Percentiles rank a stretch among this genome's conserved stretches.
Conservation (phyloP, 1,140 invertebrate genomes). For the Eufriesea mexicana region DNA sequence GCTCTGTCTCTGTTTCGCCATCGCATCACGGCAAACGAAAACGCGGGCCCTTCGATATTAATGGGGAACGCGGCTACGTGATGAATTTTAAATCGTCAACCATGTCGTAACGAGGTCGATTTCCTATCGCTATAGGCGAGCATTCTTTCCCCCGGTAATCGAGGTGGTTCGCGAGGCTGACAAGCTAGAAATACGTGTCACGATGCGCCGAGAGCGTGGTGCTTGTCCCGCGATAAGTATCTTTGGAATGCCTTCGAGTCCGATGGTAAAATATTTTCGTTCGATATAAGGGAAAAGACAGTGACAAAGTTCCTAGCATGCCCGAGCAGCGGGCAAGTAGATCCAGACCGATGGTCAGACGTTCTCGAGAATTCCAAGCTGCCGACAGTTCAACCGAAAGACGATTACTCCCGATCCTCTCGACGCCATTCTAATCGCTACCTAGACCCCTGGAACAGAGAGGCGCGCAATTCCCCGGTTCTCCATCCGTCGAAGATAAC, state of each 20-base stretch:
- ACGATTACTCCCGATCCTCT: background rate
- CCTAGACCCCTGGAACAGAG: background rate
- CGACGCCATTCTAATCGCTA: background rate
- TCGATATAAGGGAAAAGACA: too few relatives aligned
- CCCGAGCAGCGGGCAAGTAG: background rate
- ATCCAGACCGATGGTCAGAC: background rate
- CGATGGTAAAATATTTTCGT: too few relatives aligned
- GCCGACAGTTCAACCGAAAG: background rate
- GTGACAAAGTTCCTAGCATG: too few relatives aligned
- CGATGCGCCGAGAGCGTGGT: too few relatives aligned
- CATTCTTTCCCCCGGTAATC: background rate
- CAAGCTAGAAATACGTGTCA: too few relatives aligned
- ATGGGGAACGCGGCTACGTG: constrained; percentile 31
- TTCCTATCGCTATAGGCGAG: too few relatives aligned
- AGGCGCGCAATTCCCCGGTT: background rate
- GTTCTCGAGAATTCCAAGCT: background rate
- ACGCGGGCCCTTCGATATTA: constrained; percentile 41
- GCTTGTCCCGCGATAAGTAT: too few relatives aligned
- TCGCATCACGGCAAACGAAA: background rate
- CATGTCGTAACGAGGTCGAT: constrained; percentile 12
- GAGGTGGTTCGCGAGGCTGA: too few relatives aligned
- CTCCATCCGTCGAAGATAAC: background rate
- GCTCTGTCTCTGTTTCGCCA: background rate
- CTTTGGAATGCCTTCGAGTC: too few relatives aligned
- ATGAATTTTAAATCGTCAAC: constrained; percentile 42